phyloP scores from a whole-genome alignment of 2,888 invertebrate genomes.

The Nemotelus pantherinus region DNA sequence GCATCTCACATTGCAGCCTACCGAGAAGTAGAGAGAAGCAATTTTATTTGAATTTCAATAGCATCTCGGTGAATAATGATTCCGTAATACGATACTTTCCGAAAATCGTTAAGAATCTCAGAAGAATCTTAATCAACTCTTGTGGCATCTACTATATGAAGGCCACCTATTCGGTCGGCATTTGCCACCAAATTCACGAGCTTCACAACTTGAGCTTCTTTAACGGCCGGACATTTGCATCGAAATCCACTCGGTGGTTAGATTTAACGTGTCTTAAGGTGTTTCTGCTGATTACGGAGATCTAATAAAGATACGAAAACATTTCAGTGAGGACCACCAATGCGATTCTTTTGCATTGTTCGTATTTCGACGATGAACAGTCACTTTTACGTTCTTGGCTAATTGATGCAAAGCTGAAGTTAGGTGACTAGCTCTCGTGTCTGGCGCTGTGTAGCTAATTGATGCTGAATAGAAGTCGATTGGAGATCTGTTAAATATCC shows the following conservation, averaged over 20 bases:
- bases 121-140: neutral
- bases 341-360: neutral
- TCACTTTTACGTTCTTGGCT: no score
- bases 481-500: no score
- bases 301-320: neutral
- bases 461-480: no score
- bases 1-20: neutral
- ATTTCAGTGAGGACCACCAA: slow-evolving; percentile 7
- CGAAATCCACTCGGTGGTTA: neutral
- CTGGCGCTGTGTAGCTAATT: no score
- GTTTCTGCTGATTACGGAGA: slow-evolving; percentile 2
- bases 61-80: slow-evolving; percentile 13
- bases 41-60: slow-evolving; percentile 7
- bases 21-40: neutral
- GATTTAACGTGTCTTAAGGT: neutral
- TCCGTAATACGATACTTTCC: slow-evolving; percentile 10
- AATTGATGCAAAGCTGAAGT: no score
- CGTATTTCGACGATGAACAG: no score
- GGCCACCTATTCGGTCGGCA: slow-evolving; percentile 26
- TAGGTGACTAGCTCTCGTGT: no score
- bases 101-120: neutral
- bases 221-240: neutral
- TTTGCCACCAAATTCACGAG: slow-evolving; percentile 21
- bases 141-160: slow-evolving; percentile 1
- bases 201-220: neutral